These are phyloP conservation scores for Reticulitermes lucifugus DNA, from an alignment of 2,888 invertebrate genomes.

Conservation along the genomic window DNA sequence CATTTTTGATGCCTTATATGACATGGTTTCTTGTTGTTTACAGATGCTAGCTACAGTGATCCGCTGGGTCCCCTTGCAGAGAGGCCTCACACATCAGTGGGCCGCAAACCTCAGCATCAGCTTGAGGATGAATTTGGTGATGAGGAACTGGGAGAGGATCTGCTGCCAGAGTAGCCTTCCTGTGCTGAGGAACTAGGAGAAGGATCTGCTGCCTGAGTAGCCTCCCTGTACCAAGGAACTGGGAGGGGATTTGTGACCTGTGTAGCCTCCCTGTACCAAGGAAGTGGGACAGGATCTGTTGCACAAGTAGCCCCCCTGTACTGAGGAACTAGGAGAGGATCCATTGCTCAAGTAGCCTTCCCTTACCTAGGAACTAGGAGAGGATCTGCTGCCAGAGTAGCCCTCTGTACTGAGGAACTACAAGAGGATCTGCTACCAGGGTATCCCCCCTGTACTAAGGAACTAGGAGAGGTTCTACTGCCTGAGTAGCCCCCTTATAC, in stretches of 20 bases:
- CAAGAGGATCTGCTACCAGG: slow-evolving; percentile 70
- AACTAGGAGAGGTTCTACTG: too few species aligned
- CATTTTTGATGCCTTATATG: background rate
- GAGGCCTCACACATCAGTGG: slow-evolving; percentile 69
- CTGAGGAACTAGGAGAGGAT: too few species aligned
- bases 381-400: slow-evolving; percentile 63
- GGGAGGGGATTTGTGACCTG: too few species aligned
- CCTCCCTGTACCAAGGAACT: background rate
- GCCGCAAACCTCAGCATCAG: slow-evolving; percentile 66
- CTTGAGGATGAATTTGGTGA: slow-evolving; percentile 77
- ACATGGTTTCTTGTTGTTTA: slow-evolving; percentile 30
- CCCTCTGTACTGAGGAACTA: too few species aligned
- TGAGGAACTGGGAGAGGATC: slow-evolving; percentile 79
- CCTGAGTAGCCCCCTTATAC: too few species aligned
- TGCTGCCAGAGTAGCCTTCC: slow-evolving; percentile 73
- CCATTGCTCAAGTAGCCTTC: too few species aligned
- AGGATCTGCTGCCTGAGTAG: slow-evolving; percentile 73
- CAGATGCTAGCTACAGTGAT: slow-evolving; percentile 69
- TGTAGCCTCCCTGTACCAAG: slow-evolving; percentile 57
- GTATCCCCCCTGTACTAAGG: slow-evolving; percentile 59
- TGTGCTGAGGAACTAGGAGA: background rate
- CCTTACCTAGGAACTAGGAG: slow-evolving; percentile 71
- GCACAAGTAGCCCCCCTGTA: slow-evolving; percentile 70
- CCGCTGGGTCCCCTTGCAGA: slow-evolving; percentile 70
- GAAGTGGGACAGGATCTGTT: slow-evolving; percentile 77